Base-by-base conservation (phyloP, 1,140 invertebrate genomes). In the Pectinophora gossypiella region DNA sequence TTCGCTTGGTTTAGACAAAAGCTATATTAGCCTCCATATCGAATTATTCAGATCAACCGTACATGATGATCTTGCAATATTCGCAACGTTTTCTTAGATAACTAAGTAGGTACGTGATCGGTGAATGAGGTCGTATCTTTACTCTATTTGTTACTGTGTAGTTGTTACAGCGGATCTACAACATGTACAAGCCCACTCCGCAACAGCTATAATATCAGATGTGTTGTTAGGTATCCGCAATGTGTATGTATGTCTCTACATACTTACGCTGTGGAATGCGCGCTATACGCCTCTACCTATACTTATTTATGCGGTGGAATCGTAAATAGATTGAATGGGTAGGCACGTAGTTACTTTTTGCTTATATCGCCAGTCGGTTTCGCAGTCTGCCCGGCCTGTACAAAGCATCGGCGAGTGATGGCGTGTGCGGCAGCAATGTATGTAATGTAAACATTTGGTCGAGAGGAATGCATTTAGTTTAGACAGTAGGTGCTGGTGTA, bases 291-390 rank as follows among this genome's bases (percentile, higher is more conserved):
- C 38, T 6, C 52, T 48, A 45, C 56, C 32, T 66, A 62, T 64
- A 69, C 52, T 56, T 68, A 66, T 68, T 64, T 69, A 68, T 77
- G 77, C 61, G 64, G 64, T 67, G 63, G 76, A 74, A 83, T 84
- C 78, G 77, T 84, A 84, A 84, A 84, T 86, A 86, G 77, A 86
- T 79, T 83, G 78, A 86, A 84, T 86, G 80, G 76, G 77, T 83
- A 80, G 68, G 57, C 60, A 72, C 63, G 64, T 74, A 83, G 68
- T 60, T 79, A 78, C 62, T 73, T 78, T 81, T 80, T 72, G 79
- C 75, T 65, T 76, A 68, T 65, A 74, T 70, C 69, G 68, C 61
- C 67, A 67, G 64, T 73, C 66, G 56, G 62, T 70, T 78, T 74
- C 62, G 70, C 72, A 62, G 71, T 62, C 61, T 78, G 19, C 13